Evolutionary conservation across 2,113 vertebrate species (phyloP).

Genomic region (Procavia capensis): DNA sequence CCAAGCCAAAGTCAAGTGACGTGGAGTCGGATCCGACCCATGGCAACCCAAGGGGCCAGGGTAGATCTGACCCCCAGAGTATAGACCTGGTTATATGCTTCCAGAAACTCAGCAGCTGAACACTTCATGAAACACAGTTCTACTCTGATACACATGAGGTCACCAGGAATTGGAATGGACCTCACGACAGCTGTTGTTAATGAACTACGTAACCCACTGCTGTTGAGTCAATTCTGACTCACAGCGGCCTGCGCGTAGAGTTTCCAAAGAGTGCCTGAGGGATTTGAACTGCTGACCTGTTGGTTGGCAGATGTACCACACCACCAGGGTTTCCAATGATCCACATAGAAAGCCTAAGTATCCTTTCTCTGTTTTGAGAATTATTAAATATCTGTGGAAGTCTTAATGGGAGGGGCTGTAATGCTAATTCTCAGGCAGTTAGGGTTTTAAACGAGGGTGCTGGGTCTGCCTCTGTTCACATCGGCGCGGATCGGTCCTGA

Average conservation of each 20-base stretch:
- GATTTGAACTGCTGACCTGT: too few species aligned
- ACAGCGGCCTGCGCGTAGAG: too few species aligned
- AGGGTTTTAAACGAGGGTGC: conserved; percentile 10
- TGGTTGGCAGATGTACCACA: too few species aligned
- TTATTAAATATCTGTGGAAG: conserved; percentile 1
- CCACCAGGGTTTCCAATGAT: too few species aligned
- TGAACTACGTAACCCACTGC: too few species aligned
- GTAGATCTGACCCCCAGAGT: too few species aligned
- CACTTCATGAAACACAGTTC: not conserved
- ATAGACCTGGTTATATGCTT: not conserved
- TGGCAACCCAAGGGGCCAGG: too few species aligned
- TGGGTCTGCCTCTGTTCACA: not conserved
- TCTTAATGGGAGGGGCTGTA: not conserved
- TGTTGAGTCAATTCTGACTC: too few species aligned
- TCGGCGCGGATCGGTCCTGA: not conserved
- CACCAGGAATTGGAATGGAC: not conserved
- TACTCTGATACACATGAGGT: not conserved
- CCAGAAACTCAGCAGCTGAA: not conserved
- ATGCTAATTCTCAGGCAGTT: not conserved
- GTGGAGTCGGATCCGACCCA: too few species aligned
- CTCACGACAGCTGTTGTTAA: not conserved
- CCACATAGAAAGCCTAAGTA: not conserved
- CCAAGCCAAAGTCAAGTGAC: too few species aligned
- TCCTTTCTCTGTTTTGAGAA: conserved; percentile 1
- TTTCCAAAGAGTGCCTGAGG: too few species aligned